These are phyloP conservation scores for Thaumetopoea pityocampa DNA, from an alignment of 1,140 invertebrate genomes.

Conservation along the genomic window DNA sequence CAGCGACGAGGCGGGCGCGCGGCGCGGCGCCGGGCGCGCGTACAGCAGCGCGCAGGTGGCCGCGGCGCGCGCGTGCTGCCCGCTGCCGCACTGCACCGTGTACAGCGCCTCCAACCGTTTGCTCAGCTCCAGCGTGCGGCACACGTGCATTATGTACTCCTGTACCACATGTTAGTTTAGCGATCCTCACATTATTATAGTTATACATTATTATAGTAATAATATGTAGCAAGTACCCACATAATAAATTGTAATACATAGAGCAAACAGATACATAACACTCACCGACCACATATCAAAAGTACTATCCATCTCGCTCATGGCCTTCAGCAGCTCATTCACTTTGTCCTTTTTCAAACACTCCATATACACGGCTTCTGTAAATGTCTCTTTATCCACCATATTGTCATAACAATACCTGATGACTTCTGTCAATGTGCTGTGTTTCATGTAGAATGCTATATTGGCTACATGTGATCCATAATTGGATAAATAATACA, in stretches of 20 bases:
- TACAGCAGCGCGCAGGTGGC: conserved; percentile 86
- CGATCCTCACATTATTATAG: too few relatives aligned
- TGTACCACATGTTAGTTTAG: conserved; percentile 49
- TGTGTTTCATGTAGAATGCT: conserved; percentile 82
- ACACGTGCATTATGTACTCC: conserved; percentile 80
- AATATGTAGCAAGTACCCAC: too few relatives aligned
- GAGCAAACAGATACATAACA: conserved; percentile 22
- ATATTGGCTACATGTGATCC: conserved; percentile 82
- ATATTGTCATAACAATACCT: conserved; percentile 80
- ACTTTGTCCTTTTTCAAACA: conserved; percentile 80
- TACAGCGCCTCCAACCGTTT: conserved; percentile 81
- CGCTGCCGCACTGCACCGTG: conserved; percentile 81
- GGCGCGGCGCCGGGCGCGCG: conserved; percentile 45
- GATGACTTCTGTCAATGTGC: conserved; percentile 78
- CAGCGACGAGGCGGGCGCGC: conserved; percentile 72
- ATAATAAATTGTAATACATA: too few relatives aligned
- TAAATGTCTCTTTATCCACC: conserved; percentile 81
- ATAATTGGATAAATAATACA: conserved; percentile 84
- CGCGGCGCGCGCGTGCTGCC: conserved; percentile 82
- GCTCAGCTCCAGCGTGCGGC: conserved; percentile 80
- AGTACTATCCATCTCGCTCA: conserved; percentile 79
- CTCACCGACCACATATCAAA: conserved; percentile 81
- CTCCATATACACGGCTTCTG: conserved; percentile 81
- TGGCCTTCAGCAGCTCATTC: conserved; percentile 77
- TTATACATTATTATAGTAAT: too few relatives aligned